Percentiles rank a stretch among this genome's conserved stretches.
Conservation (phyloP, 2,888 invertebrate genomes). For the Cyrtodaria siliqua region DNA sequence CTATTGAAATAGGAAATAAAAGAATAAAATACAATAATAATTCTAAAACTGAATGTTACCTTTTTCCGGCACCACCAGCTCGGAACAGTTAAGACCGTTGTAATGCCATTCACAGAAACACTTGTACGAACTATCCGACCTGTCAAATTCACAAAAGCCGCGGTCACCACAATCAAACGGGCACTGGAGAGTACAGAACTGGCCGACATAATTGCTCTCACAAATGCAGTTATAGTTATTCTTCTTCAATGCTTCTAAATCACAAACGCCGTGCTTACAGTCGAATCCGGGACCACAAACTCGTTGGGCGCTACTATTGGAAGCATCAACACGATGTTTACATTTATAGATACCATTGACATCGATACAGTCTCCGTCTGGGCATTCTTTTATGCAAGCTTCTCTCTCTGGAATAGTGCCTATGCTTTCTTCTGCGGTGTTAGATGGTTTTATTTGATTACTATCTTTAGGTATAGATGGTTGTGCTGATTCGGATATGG, state of each 20-base stretch:
- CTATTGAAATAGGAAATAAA: no score
- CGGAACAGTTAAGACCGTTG: constrained; percentile 61
- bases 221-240: constrained; percentile 60
- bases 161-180: constrained; percentile 65
- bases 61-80: constrained; percentile 32
- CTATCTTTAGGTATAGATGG: no score
- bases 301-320: constrained; percentile 9
- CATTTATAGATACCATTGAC: constrained; percentile 44
- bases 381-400: constrained; percentile 26
- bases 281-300: constrained; percentile 54
- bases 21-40: no score
- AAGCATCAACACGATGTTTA: constrained; percentile 27
- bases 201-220: constrained; percentile 65
- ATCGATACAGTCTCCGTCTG: constrained; percentile 49
- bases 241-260: constrained; percentile 30
- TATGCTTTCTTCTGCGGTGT: no score
- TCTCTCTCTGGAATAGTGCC: constrained; percentile 9
- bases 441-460: no score
- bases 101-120: constrained; percentile 64
- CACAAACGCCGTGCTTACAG: constrained; percentile 58
- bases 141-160: constrained; percentile 53
- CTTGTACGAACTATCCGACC: constrained; percentile 30
- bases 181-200: constrained; percentile 63
- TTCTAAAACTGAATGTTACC: constrained; percentile 24
- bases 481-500: no score